These are phyloP conservation scores for Tenebrosternarchus preto DNA, from an alignment of 2,113 vertebrate species.

Conservation along the genomic window DNA sequence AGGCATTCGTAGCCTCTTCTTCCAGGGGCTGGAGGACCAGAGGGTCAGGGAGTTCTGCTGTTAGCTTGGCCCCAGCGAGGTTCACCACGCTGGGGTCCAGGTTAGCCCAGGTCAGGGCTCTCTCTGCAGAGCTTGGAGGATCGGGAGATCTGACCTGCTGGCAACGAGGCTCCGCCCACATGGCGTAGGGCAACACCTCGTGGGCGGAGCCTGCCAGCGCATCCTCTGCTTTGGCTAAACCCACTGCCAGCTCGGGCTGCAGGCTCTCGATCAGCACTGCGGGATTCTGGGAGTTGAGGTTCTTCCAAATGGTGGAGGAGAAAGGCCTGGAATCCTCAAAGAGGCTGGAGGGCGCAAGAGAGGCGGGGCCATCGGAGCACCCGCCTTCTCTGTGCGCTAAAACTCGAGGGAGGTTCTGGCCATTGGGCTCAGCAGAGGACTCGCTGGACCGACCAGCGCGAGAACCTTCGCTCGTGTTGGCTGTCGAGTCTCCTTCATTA, in stretches of 20 bases:
- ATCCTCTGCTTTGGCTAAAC: not conserved
- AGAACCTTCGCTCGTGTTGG: constrained; percentile 39
- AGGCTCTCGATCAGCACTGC: constrained; percentile 56
- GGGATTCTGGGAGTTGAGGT: constrained; percentile 66
- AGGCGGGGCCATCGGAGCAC: constrained; percentile 10
- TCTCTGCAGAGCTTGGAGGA: constrained; percentile 62
- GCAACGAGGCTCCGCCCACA: constrained; percentile 75
- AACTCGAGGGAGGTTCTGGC: not conserved
- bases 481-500: constrained; percentile 38
- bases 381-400: constrained; percentile 1
- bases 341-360: constrained; percentile 44
- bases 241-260: constrained; percentile 43
- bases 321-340: constrained; percentile 64
- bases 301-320: constrained; percentile 72
- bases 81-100: constrained; percentile 67
- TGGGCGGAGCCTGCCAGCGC: constrained; percentile 31
- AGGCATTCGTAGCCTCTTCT: constrained; percentile 51
- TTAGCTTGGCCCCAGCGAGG: constrained; percentile 52
- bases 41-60: constrained; percentile 54
- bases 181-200: constrained; percentile 43
- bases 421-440: not conserved
- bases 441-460: not conserved
- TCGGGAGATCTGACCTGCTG: constrained; percentile 70
- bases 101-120: constrained; percentile 72
- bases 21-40: not conserved